A percentile compares a stretch with the other conserved stretches of the same genome.
phyloP scores from a whole-genome alignment of 1,140 invertebrate species.

The Panonychus citri region DNA sequence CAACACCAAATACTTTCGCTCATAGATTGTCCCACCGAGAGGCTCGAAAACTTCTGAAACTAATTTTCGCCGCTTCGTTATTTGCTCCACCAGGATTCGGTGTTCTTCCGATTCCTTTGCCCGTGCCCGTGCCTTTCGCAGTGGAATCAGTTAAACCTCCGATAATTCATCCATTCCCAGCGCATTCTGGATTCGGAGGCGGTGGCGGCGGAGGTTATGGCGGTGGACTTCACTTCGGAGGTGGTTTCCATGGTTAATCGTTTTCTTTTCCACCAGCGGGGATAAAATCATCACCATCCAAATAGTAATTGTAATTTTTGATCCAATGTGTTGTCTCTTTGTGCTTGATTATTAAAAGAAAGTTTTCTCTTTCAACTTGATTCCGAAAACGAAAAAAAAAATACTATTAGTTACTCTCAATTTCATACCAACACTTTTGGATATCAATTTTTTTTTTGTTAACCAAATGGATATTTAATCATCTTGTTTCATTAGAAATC shows the following conservation, averaged over 20 bases:
- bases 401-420: no score
- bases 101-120: not conserved
- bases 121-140: not conserved
- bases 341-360: no score
- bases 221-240: not conserved
- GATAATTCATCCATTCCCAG: not conserved
- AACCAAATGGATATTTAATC: not conserved
- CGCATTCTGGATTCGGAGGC: not conserved
- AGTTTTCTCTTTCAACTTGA: no score
- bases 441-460: no score
- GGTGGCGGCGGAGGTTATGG: not conserved
- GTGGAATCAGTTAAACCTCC: conserved; percentile 1
- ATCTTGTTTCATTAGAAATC: not conserved
- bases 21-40: not conserved
- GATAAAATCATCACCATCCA: no score
- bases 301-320: no score
- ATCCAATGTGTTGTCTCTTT: no score
- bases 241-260: not conserved
- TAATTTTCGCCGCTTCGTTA: not conserved
- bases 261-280: no score
- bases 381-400: no score
- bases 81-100: not conserved
- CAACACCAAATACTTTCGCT: not conserved
- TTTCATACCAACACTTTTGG: no score
- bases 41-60: not conserved